A percentile compares a stretch with the other conserved stretches of the same genome.
Evolutionary conservation across 1,140 invertebrate genomes (phyloP).

Genomic region (Bombus sibiricus): DNA sequence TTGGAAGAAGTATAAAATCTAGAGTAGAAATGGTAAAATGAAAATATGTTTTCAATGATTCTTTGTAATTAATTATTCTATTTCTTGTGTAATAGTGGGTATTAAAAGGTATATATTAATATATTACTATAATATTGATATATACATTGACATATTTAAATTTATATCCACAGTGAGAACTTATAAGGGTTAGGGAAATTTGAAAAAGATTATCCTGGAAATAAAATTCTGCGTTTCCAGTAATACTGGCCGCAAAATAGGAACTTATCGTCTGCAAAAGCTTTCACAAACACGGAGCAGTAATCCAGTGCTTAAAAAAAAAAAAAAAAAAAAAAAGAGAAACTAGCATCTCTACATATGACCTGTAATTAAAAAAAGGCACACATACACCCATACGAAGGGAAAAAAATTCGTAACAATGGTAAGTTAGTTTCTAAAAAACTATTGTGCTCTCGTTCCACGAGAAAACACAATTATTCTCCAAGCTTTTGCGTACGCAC

Average conservation of each 20-base stretch:
- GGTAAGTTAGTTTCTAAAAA: conserved; percentile 11
- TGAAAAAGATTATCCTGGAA: neutral
- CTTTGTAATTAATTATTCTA: no score
- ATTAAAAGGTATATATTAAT: no score
- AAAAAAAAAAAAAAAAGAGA: neutral
- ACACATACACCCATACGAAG: neutral
- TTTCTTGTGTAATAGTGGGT: no score
- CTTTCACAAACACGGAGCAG: neutral
- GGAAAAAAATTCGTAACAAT: neutral
- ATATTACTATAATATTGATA: no score
- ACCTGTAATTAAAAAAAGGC: conserved; percentile 16
- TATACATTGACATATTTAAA: no score
- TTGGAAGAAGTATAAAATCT: no score
- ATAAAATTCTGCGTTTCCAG: neutral
- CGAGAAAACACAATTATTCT: conserved; percentile 24
- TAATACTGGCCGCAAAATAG: neutral
- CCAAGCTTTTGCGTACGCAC: conserved; percentile 9
- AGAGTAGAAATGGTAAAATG: no score
- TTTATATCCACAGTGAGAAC: no score
- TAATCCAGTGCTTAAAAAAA: neutral
- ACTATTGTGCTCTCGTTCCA: conserved; percentile 8
- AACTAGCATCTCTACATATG: neutral
- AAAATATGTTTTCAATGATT: no score
- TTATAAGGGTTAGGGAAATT: no score
- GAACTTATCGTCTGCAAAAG: neutral